A percentile compares a stretch with the other conserved stretches of the same genome.
Conservation (phyloP, 2,888 invertebrate species). For the Coelopa pilipes region DNA sequence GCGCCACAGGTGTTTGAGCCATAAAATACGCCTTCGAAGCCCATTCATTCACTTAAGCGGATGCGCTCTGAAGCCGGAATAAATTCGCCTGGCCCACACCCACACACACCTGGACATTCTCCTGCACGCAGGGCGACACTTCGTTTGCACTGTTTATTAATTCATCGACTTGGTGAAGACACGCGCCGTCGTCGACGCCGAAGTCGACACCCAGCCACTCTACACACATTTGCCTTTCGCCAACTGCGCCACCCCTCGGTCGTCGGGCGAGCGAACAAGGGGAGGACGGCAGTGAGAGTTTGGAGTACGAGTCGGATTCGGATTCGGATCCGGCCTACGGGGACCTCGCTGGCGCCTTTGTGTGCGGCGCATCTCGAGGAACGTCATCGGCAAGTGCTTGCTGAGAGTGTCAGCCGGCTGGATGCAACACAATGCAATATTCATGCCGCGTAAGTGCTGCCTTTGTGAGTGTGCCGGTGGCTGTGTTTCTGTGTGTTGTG, state of each 20-base stretch:
- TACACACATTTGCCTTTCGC: too few species aligned
- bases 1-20: constrained; percentile 20
- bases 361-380: not conserved
- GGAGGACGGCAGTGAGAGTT: not conserved
- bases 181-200: too few species aligned
- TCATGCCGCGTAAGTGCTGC: constrained; percentile 8
- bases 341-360: constrained; percentile 17
- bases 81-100: constrained; percentile 18
- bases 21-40: constrained; percentile 12
- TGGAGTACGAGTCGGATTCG: not conserved
- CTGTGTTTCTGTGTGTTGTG: not conserved
- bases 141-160: too few species aligned
- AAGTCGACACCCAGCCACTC: too few species aligned
- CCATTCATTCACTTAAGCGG: constrained; percentile 10
- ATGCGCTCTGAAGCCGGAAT: not conserved
- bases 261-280: not conserved
- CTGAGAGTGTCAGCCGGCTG: constrained; percentile 11
- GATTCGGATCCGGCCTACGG: constrained; percentile 18
- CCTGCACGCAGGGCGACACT: too few species aligned
- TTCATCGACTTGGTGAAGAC: too few species aligned
- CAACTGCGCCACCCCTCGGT: too few species aligned
- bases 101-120: not conserved
- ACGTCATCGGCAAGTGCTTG: constrained; percentile 6
- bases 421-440: constrained; percentile 22
- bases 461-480: not conserved